Evolutionary conservation across 2,888 invertebrate genomes (phyloP), one percentile per base, ranked within the genome.

Genomic region (Agrypnus murinus): DNA sequence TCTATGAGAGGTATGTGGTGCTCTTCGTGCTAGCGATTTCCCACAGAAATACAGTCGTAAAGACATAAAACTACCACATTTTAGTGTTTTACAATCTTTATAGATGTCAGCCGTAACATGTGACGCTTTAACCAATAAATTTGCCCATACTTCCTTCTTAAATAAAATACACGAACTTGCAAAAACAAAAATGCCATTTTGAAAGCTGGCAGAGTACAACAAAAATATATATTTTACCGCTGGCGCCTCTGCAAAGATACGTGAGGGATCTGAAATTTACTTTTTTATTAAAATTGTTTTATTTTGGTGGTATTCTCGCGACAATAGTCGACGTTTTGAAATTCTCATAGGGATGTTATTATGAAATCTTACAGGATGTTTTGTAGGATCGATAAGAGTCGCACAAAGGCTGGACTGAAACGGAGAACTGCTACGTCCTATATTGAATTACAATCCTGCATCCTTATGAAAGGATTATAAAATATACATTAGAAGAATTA

Each of bases 51-150:
- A 31, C 12, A 53, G 53, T 14, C 25, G 15, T 34, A 32, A 32
- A 53, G 32, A 15, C 34, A 36, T 36, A 36, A 36, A 55, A 19
- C 17, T 15, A 19, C 55, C 1, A 15, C 6, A 15, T 36, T 55
- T 17, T 36, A 55, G 17, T 36, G 55, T 12, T 36, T 36, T 17
- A 36, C 55, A 36, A 34, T 55, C 53, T 34, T 36, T n/a, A 10
- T 17, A 12, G 14, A 55, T 55, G 55, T 55, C 55, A 36, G 17
- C 48, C 55, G 32, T 12, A 36, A 32, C 36, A 36, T 55, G 36
- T 55, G 55, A 36, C 55, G 55, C 55, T 55, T 55, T 15, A 17
- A 17, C 55, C 55, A 36, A 55, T 55, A 55, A 55, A 55, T 55
- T 36, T 36, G 34, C 36, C 38, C 34, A 15, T 3, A 12, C 31